A percentile compares a stretch with the other conserved stretches of the same genome.
These are phyloP conservation scores for Zaprionus inermis DNA, from an alignment of 1,140 invertebrate genomes.

Conservation along the genomic window DNA sequence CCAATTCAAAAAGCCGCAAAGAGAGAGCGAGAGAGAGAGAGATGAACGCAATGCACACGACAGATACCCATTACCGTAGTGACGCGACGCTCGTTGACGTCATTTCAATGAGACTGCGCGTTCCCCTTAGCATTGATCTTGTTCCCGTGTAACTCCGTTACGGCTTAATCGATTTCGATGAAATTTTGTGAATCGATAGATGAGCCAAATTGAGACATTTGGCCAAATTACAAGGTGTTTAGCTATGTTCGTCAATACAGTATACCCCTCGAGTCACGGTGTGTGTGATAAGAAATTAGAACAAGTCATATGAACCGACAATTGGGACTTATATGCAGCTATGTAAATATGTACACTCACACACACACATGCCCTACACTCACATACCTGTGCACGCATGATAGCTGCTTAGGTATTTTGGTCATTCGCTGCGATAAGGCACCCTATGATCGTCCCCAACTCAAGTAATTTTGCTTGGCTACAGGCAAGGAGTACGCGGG, in stretches of 20 bases:
- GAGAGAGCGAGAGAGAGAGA: neutral
- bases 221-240: neutral
- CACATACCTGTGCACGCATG: neutral
- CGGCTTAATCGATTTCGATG: neutral
- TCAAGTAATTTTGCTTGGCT: neutral
- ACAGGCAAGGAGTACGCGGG: neutral
- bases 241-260: neutral
- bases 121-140: neutral
- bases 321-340: conserved; percentile 5
- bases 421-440: conserved; percentile 39
- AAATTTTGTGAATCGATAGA: neutral
- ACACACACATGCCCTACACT: neutral
- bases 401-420: conserved; percentile 26
- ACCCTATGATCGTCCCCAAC: neutral
- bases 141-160: neutral
- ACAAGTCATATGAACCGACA: conserved; percentile 34
- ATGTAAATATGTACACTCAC: neutral
- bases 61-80: neutral
- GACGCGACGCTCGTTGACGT: neutral
- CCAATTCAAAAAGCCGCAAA: neutral
- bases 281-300: neutral
- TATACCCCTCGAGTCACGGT: neutral
- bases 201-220: neutral
- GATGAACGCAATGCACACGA: neutral
- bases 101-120: neutral